These are phyloP conservation scores for Phylloscopus whistleri DNA, from an alignment of 2,113 vertebrate species.

Conservation along the genomic window DNA sequence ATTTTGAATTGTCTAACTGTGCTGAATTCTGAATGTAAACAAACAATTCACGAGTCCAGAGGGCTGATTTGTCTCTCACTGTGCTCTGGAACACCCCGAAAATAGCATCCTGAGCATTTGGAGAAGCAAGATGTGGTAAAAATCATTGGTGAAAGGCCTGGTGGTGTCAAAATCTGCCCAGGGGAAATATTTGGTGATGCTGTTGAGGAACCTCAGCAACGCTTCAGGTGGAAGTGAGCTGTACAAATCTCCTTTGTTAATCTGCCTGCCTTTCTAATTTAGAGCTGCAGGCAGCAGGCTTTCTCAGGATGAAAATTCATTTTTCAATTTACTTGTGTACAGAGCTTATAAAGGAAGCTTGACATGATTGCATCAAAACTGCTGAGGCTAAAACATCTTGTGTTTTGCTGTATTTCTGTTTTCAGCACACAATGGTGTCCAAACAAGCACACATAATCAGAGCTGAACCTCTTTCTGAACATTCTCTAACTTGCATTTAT, in stretches of 20 bases:
- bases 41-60: background rate
- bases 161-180: background rate
- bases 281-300: background rate
- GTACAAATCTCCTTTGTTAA: background rate
- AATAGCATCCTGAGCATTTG: background rate
- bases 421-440: background rate
- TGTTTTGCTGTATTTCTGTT: background rate
- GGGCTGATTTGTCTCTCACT: background rate
- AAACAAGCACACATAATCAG: background rate
- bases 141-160: background rate
- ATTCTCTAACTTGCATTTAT: background rate
- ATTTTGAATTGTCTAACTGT: background rate
- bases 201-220: background rate
- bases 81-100: background rate
- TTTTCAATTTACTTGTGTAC: background rate
- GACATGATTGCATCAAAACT: background rate
- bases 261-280: background rate
- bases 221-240: rapidly evolving
- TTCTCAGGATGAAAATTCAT: background rate
- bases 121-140: background rate
- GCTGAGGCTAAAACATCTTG: background rate
- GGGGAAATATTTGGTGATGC: background rate
- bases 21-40: background rate
- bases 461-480: background rate
- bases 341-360: background rate